These are phyloP conservation scores for Xyrichtys novacula DNA, from an alignment of 2,797 vertebrate genomes.

Conservation along the genomic window DNA sequence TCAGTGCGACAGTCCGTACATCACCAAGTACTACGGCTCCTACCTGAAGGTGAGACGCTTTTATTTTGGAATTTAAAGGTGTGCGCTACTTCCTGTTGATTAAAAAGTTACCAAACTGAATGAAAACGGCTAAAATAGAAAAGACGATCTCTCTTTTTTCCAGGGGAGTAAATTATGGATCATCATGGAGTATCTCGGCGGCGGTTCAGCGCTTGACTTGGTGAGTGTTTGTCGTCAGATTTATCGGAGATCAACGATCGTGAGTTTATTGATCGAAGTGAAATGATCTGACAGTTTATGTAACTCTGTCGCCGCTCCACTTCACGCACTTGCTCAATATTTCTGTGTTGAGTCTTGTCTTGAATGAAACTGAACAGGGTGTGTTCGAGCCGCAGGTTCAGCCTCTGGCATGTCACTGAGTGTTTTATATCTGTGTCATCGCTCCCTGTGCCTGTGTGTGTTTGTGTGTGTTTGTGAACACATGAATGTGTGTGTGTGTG, in stretches of 20 bases:
- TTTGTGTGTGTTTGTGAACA: conserved; percentile 13
- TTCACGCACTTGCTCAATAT: not conserved
- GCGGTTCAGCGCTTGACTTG: conserved; percentile 93
- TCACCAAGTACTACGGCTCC: conserved; percentile 98
- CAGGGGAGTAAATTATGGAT: conserved; percentile 96
- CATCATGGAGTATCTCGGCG: conserved; percentile 97
- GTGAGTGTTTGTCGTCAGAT: conserved; percentile 82
- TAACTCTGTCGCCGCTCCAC: too few species aligned
- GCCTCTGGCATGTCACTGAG: not conserved
- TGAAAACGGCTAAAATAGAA: too few species aligned
- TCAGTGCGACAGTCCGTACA: conserved; percentile 97
- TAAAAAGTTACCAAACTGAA: not conserved
- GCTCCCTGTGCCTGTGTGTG: conserved; percentile 10
- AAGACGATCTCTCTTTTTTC: not conserved
- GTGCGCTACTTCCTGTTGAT: too few species aligned
- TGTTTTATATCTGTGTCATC: conserved; percentile 29
- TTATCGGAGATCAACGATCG: too few species aligned
- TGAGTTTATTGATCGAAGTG: too few species aligned
- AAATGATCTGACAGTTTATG: too few species aligned
- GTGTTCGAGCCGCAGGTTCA: conserved; percentile 5
- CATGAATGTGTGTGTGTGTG: conserved; percentile 23
- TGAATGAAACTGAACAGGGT: conserved; percentile 23
- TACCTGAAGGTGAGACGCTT: conserved; percentile 90
- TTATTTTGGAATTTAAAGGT: not conserved
- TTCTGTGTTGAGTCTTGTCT: conserved; percentile 21